Percentiles rank a stretch among this genome's conserved stretches.
Conservation (phyloP, 2,797 vertebrate species). For the Rhynchonycteris naso region DNA sequence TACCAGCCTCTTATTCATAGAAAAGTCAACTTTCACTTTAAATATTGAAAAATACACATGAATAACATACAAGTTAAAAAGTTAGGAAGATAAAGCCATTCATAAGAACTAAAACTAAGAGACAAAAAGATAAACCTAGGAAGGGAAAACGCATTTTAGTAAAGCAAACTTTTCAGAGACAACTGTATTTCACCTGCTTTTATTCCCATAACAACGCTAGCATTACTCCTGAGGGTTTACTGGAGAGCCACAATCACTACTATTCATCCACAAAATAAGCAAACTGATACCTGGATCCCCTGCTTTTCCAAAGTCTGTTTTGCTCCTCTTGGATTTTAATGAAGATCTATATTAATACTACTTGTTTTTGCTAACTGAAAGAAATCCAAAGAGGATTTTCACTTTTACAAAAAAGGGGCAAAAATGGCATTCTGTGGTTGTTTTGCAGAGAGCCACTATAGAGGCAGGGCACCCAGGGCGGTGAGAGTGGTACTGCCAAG, state of each 20-base stretch:
- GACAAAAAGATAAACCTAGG: background rate
- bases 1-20: background rate
- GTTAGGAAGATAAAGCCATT: background rate
- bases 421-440: background rate
- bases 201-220: background rate
- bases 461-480: background rate
- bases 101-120: background rate
- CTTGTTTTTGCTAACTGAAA: background rate
- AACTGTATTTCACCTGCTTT: background rate
- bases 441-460: background rate
- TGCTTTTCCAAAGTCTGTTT: background rate
- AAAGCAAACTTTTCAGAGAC: background rate
- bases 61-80: background rate
- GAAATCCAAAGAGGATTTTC: background rate
- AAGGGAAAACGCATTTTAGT: background rate
- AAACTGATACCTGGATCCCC: background rate
- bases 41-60: background rate
- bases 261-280: background rate
- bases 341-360: background rate
- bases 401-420: background rate
- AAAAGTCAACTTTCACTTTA: background rate
- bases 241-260: background rate
- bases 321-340: background rate
- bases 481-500: background rate
- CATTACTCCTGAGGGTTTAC: background rate